Percentiles rank a stretch among this genome's conserved stretches.
Evolutionary conservation across 2,113 vertebrate species (phyloP).

Genomic region (Silurus asotus): DNA sequence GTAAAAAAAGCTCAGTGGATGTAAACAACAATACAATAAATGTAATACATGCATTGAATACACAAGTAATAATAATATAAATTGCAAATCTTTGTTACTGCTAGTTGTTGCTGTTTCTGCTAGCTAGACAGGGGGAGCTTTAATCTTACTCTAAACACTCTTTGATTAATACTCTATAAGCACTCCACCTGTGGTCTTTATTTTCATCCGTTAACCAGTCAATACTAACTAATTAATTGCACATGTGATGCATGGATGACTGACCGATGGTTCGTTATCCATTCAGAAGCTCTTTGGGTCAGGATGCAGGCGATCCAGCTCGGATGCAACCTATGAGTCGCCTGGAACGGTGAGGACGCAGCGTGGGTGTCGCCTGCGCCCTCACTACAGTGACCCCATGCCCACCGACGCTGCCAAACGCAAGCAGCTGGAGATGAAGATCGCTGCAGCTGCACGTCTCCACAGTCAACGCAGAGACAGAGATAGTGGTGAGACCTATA

Average conservation of each 20-base stretch:
- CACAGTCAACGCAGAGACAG: conserved; percentile 79
- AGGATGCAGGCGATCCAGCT: conserved; percentile 83
- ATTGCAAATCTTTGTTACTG: too few species aligned
- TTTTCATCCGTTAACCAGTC: background rate
- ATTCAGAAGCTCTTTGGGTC: conserved; percentile 67
- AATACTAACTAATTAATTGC: conserved; percentile 2
- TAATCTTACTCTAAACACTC: too few species aligned
- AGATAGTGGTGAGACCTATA: conserved; percentile 67
- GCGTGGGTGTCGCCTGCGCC: conserved; percentile 83
- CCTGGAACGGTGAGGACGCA: conserved; percentile 78
- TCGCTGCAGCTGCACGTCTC: conserved; percentile 78
- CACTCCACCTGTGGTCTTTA: background rate
- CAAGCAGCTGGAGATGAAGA: conserved; percentile 91
- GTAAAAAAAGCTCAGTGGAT: background rate
- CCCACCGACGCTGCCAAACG: conserved; percentile 82
- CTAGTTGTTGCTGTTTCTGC: too few species aligned
- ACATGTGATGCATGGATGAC: background rate
- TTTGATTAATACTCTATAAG: conserved; percentile 32
- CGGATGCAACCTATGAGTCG: conserved; percentile 79
- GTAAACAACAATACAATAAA: background rate
- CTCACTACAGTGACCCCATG: conserved; percentile 87
- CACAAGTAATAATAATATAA: too few species aligned
- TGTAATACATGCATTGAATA: background rate
- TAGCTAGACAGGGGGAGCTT: too few species aligned
- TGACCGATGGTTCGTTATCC: conserved; percentile 58